These are phyloP conservation scores for Falco punctatus DNA, from an alignment of 2,113 vertebrate species.

Conservation along the genomic window DNA sequence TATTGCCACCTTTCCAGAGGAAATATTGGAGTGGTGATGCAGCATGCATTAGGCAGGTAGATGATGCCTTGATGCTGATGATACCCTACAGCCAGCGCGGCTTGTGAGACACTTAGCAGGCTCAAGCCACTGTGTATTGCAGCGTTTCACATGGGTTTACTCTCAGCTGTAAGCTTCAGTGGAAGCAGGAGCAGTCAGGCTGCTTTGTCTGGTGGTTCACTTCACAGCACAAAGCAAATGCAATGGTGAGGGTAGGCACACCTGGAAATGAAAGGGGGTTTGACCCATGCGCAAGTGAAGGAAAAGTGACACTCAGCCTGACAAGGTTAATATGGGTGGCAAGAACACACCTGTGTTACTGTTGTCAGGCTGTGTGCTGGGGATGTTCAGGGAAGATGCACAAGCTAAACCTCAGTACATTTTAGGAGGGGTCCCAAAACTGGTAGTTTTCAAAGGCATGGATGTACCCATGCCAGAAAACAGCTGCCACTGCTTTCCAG, in stretches of 20 bases:
- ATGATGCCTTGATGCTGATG: neutral
- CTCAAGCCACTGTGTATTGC: neutral
- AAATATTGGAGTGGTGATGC: neutral
- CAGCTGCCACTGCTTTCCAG: neutral
- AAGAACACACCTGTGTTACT: neutral
- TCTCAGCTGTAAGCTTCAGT: neutral
- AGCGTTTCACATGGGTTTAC: neutral
- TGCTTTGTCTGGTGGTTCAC: neutral
- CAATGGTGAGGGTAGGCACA: neutral
- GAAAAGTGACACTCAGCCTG: neutral
- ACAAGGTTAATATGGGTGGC: neutral
- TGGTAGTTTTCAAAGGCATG: neutral
- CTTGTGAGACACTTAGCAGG: neutral
- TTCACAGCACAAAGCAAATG: neutral
- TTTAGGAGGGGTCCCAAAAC: neutral
- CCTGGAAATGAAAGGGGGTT: neutral
- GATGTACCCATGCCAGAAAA: neutral
- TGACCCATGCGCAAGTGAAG: neutral
- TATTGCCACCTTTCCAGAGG: neutral
- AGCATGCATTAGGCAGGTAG: too few relatives aligned
- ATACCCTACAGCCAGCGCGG: neutral
- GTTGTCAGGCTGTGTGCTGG: neutral
- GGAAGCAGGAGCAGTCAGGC: neutral
- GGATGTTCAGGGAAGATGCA: neutral
- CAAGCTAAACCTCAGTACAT: neutral